Evolutionary conservation across 2,113 vertebrate species (phyloP), one percentile per base, ranked within the genome.

Genomic region (Peromyscus californicus): DNA sequence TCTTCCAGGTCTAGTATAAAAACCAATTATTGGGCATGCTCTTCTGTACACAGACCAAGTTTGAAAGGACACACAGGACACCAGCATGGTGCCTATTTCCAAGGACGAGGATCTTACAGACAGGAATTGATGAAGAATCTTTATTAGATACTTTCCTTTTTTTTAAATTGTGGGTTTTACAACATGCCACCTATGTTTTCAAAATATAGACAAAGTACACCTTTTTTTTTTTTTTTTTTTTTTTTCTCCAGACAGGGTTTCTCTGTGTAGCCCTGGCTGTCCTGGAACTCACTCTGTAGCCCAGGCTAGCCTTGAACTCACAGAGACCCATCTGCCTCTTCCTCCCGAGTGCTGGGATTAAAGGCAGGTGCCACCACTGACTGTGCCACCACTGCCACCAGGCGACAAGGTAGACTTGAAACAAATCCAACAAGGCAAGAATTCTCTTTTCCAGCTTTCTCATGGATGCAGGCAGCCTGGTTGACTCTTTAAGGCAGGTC

Each of bases 61-160:
- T 57, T 65, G 59, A 92, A 91, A 86, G 72, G 82, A 86, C 67
- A 90, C 17, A 16, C 9, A 33, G 36, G 67, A 65, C n/a, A 63
- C 12, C 1, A 1, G 19, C 29, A 51, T 12, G 4, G 45, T 63
- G 61, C 16, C 59, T 86, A 31, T 78, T 31, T 78, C 7, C 70
- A 63, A 42, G 39, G 12, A 83, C 12, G 51, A 48, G 17, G 63
- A 79, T 61, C 42, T 69, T 69, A 65, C 11, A 70, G 54, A 10
- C 42, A 89, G 69, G 80, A 95, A 26, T 57, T 48, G 51, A 94
- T 59, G 33, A 87, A 93, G 69, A 93, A 82, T 76, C 93, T 96
- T n/a, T n/a, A 82, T 5, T 67, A 59, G 13, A 54, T 51, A 51
- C 33, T 69, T 75, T 16, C 48, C 16, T 42, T 89, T 69, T 17